These are phyloP conservation scores for Heliconius eleuchia DNA, from an alignment of 1,140 invertebrate species.

Conservation along the genomic window DNA sequence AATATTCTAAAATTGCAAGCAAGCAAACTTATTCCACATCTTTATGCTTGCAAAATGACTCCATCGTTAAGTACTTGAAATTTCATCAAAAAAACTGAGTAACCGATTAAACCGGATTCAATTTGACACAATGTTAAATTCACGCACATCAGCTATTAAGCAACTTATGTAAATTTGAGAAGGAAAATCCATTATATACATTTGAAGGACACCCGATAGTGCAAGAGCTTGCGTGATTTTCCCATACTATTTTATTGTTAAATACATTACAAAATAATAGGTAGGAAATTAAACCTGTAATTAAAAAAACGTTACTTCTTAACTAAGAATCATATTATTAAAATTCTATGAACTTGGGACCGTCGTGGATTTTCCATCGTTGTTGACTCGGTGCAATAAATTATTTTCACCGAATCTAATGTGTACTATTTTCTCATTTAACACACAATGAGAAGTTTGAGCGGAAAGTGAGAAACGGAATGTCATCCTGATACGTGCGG, in stretches of 20 bases:
- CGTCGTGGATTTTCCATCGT: too few species aligned
- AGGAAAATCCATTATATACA: conserved; percentile 33
- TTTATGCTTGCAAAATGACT: background rate
- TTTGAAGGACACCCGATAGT: conserved; percentile 25
- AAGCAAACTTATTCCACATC: background rate
- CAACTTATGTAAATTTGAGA: conserved; percentile 31
- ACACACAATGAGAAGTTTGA: too few species aligned
- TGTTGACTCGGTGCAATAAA: too few species aligned
- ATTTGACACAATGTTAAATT: conserved; percentile 25
- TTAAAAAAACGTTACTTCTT: background rate
- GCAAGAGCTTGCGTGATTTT: conserved; percentile 34
- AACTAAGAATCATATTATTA: background rate
- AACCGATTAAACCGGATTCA: conserved; percentile 27
- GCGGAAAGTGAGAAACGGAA: too few species aligned
- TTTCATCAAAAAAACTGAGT: conserved; percentile 23
- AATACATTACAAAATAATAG: conserved; percentile 31
- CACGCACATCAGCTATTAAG: conserved; percentile 26
- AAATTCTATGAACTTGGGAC: background rate
- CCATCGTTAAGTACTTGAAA: background rate
- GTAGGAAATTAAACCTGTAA: conserved; percentile 10
- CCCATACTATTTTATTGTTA: conserved; percentile 37
- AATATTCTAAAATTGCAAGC: too few species aligned
- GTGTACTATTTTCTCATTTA: too few species aligned
- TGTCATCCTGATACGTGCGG: too few species aligned
- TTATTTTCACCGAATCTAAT: too few species aligned